Percentiles rank a stretch among this genome's conserved stretches.
These are phyloP conservation scores for Flexamia atlantica DNA, from an alignment of 2,888 invertebrate genomes.

Conservation along the genomic window DNA sequence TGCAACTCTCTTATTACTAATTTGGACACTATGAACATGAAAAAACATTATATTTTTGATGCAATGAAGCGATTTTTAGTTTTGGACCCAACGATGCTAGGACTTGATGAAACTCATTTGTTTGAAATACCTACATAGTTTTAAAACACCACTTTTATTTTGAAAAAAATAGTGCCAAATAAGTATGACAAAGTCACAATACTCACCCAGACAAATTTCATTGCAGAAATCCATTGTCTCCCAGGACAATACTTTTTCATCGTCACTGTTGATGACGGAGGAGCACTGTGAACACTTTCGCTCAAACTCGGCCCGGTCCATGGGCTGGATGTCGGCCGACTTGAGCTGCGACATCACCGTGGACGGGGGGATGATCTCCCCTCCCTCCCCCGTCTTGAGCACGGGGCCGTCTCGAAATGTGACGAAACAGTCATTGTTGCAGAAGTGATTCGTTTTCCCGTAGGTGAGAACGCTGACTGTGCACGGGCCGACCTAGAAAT, in stretches of 20 bases:
- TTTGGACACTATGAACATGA: too few relatives aligned
- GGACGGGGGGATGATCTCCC: slow-evolving; percentile 15
- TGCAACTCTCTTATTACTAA: too few relatives aligned
- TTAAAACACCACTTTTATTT: too few relatives aligned
- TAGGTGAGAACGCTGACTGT: slow-evolving; percentile 65
- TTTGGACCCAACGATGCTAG: too few relatives aligned
- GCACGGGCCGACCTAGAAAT: slow-evolving; percentile 43
- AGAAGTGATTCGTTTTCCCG: slow-evolving; percentile 77
- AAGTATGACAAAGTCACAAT: not conserved
- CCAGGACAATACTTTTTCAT: slow-evolving; percentile 87
- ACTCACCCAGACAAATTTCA: slow-evolving; percentile 87
- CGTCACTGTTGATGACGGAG: slow-evolving; percentile 75
- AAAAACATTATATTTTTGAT: too few relatives aligned
- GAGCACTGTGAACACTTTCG: slow-evolving; percentile 79
- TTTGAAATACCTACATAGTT: too few relatives aligned
- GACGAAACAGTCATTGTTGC: slow-evolving; percentile 78
- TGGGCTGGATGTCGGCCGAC: slow-evolving; percentile 26
- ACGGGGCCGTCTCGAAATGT: slow-evolving; percentile 72
- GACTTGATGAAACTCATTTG: too few relatives aligned
- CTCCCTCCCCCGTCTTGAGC: not conserved
- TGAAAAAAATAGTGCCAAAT: too few relatives aligned
- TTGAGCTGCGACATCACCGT: slow-evolving; percentile 23
- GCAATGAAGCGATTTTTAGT: too few relatives aligned
- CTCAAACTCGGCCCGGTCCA: slow-evolving; percentile 75
- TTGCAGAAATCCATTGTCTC: slow-evolving; percentile 97